Evolutionary conservation across 2,797 vertebrate species (phyloP).

Genomic region (Pampus argenteus): DNA sequence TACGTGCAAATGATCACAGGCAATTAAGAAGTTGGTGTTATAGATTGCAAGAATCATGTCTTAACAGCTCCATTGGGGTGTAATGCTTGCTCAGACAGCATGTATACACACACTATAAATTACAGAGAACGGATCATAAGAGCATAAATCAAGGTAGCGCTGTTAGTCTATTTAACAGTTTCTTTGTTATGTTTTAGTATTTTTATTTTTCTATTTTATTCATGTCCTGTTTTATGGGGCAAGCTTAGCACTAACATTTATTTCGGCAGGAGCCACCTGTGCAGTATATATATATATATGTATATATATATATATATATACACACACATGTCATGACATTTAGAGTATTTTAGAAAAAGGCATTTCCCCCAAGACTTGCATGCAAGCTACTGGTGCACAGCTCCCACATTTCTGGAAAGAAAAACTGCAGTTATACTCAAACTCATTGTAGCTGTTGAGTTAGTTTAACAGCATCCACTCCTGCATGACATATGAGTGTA

Average conservation of each 20-base stretch:
- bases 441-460: slow-evolving; percentile 43
- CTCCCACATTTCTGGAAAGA: slow-evolving; percentile 5
- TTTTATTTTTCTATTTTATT: background rate
- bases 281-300: too few relatives aligned
- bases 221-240: background rate
- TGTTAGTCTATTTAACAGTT: slow-evolving; percentile 5
- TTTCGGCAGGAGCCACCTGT: background rate
- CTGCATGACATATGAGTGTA: slow-evolving; percentile 42
- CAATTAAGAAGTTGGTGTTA: slow-evolving; percentile 70
- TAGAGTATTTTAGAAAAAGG: background rate
- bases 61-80: slow-evolving; percentile 62
- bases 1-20: slow-evolving; percentile 61
- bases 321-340: slow-evolving; percentile 3
- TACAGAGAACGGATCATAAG: slow-evolving; percentile 21
- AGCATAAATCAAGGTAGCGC: slow-evolving; percentile 2
- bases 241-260: background rate
- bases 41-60: slow-evolving; percentile 59
- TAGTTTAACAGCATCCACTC: slow-evolving; percentile 30
- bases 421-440: slow-evolving; percentile 13
- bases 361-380: background rate
- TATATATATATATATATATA: too few relatives aligned
- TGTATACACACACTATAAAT: slow-evolving; percentile 49
- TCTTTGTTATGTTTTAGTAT: background rate
- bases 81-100: slow-evolving; percentile 45
- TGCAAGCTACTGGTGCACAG: background rate